A percentile compares a stretch with the other conserved stretches of the same genome.
phyloP scores from a whole-genome alignment of 2,113 vertebrate genomes.

The Sceloporus undulatus region DNA sequence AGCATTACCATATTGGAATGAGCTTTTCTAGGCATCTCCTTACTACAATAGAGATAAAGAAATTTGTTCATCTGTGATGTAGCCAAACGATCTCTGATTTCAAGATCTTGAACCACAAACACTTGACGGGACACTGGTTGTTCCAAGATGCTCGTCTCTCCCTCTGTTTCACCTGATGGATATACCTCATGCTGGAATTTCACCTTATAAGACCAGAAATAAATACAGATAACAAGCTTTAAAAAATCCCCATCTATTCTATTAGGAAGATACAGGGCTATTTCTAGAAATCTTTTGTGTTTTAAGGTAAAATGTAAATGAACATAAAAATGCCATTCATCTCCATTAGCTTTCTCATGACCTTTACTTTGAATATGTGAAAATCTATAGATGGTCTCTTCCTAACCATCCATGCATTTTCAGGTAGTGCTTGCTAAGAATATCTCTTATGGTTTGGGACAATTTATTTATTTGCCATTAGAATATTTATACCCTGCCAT shows the following conservation, averaged over 20 bases:
- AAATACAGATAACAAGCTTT: not conserved
- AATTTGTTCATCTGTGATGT: slow-evolving; percentile 99
- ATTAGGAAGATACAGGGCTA: not conserved
- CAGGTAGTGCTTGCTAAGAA: not conserved
- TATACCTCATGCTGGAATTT: slow-evolving; percentile 98
- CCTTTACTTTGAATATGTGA: not conserved
- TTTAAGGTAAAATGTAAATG: slow-evolving; percentile 11
- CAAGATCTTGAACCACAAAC: slow-evolving; percentile 94
- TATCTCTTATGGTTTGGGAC: not conserved
- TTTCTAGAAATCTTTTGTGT: not conserved
- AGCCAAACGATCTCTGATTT: slow-evolving; percentile 94
- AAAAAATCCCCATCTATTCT: too few species aligned
- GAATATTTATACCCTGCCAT: not conserved
- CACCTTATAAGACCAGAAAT: slow-evolving; percentile 79
- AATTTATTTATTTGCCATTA: not conserved
- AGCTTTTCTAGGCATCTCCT: slow-evolving; percentile 94
- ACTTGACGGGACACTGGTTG: slow-evolving; percentile 93
- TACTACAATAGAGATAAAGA: slow-evolving; percentile 94
- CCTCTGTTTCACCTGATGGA: slow-evolving; percentile 73
- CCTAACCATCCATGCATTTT: not conserved
- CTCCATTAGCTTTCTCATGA: not conserved
- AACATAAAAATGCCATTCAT: not conserved
- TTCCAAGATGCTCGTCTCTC: slow-evolving; percentile 77
- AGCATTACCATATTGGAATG: slow-evolving; percentile 93
- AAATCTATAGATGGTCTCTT: not conserved